phyloP scores from a whole-genome alignment of 2,888 invertebrate species.

The Ommatoiulus sabulosus region DNA sequence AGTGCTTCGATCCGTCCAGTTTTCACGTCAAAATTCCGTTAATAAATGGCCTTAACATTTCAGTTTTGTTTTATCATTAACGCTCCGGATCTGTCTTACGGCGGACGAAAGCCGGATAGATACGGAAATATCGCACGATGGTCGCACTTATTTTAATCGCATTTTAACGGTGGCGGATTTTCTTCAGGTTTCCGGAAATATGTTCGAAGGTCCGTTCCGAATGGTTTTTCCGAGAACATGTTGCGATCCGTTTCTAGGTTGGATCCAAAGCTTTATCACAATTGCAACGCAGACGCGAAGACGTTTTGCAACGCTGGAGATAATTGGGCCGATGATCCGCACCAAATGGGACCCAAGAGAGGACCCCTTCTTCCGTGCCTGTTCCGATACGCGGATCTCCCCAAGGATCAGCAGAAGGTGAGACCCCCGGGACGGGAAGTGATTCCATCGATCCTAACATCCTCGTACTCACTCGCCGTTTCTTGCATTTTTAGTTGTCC shows the following conservation, averaged over 20 bases:
- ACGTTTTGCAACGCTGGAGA: conserved; percentile 82
- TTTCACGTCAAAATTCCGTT: too few species aligned
- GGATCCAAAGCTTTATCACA: conserved; percentile 87
- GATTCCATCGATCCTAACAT: background rate
- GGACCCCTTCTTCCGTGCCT: conserved; percentile 91
- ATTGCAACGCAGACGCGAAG: conserved; percentile 88
- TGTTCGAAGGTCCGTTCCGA: too few species aligned
- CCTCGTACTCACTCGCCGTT: background rate
- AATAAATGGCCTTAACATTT: too few species aligned
- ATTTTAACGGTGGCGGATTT: too few species aligned
- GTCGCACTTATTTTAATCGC: too few species aligned
- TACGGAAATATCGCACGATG: too few species aligned
- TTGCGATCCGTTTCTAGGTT: conserved; percentile 70
- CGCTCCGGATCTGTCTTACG: too few species aligned
- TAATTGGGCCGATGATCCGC: conserved; percentile 79
- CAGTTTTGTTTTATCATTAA: too few species aligned
- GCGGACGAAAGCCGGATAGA: too few species aligned
- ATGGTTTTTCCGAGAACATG: background rate
- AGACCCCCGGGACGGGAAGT: background rate
- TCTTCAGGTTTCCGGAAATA: too few species aligned
- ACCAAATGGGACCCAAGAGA: conserved; percentile 79
- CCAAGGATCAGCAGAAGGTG: conserved; percentile 63
- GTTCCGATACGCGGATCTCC: conserved; percentile 74
- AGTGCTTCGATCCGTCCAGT: too few species aligned
- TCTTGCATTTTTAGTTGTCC: conserved; percentile 67